Base-by-base conservation (phyloP, 2,888 invertebrate species). In the Tetheella fluctuosa region DNA sequence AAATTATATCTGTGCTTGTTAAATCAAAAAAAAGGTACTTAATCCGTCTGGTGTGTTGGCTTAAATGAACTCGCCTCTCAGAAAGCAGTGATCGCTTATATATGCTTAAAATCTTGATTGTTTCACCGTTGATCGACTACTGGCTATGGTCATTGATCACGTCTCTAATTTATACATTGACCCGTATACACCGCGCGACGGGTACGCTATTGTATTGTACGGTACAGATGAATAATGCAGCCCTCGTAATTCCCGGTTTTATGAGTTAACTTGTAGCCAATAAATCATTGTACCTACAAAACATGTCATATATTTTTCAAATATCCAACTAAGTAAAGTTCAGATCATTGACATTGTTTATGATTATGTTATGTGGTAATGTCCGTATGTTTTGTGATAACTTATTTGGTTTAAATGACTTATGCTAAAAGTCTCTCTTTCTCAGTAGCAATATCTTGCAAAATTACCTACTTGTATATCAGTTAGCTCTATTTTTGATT, bases 191-290 rank as follows among this genome's bases (percentile, higher is more conserved):
- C 64, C 56, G 63, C 56, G 62, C 65, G 73, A 59, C 68, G 67
- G 70, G 79, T 81, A 71, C 70, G 70, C 80, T 79, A 84, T 84
- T 86, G 85, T 84, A 73, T 71, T 69, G 71, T 69, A 63, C 71
- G 68, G 70, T 74, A 69, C 74, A 74, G 77, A 82, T 87, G 83
- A 85, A 85, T 85, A 79, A 86, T 86, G 81, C 84, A 85, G 72
- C 67, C 75, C 77, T 76, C 79, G 80, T 85, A 79, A 79, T 77
- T 81, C 70, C 76, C 68, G 69, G 76, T 80, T 85, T 80, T 81
- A 81, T 74, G 77, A 76, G 73, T 75, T 73, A 73, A 74, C 74
- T 68, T 71, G 75, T 77, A 74, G 70, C 62, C 69, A 71, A 78
- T 80, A 80, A 83, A 79, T 81, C 77, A 81, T 68, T 60, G 60